Conservation (phyloP, 2,113 vertebrate genomes). For the Hirundichthys speculiger region DNA sequence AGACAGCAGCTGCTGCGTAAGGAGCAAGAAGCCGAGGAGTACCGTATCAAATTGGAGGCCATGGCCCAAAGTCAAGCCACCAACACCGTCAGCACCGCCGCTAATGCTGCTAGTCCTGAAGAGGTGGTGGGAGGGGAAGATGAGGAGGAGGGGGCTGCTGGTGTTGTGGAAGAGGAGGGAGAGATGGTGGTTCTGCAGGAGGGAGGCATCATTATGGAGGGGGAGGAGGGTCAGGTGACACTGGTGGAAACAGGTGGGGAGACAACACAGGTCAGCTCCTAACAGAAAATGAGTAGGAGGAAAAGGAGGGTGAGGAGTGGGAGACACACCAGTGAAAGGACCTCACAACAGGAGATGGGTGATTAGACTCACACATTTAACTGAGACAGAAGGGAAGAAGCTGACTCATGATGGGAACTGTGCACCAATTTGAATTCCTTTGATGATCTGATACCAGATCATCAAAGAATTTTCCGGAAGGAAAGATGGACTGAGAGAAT, state of each 20-base stretch:
- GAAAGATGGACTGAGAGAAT: background rate
- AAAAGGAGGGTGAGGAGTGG: background rate
- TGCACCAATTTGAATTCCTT: slow-evolving; percentile 5
- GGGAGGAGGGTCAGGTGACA: slow-evolving; percentile 77
- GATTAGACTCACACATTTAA: slow-evolving; percentile 7
- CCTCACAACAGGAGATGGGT: background rate
- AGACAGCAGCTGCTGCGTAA: slow-evolving; percentile 86
- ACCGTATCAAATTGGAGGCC: slow-evolving; percentile 85
- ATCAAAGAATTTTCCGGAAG: background rate
- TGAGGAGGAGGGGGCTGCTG: slow-evolving; percentile 58
- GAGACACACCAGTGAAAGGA: background rate
- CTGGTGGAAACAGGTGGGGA: slow-evolving; percentile 71
- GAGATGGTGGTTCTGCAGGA: slow-evolving; percentile 81
- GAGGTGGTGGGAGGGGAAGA: slow-evolving; percentile 68
- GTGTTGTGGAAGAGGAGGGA: slow-evolving; percentile 67
- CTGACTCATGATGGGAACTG: slow-evolving; percentile 1
- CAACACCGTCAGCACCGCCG: slow-evolving; percentile 13
- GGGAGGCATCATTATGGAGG: slow-evolving; percentile 77
- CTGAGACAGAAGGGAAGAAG: background rate
- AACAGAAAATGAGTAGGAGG: slow-evolving; percentile 33
- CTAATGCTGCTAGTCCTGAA: slow-evolving; percentile 55
- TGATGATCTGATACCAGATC: background rate
- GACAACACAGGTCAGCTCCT: slow-evolving; percentile 68
- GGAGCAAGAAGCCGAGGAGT: slow-evolving; percentile 89
- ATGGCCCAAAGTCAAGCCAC: slow-evolving; percentile 80